These are phyloP conservation scores for Pogonus chalceus DNA, from an alignment of 1,140 invertebrate species.

Conservation along the genomic window DNA sequence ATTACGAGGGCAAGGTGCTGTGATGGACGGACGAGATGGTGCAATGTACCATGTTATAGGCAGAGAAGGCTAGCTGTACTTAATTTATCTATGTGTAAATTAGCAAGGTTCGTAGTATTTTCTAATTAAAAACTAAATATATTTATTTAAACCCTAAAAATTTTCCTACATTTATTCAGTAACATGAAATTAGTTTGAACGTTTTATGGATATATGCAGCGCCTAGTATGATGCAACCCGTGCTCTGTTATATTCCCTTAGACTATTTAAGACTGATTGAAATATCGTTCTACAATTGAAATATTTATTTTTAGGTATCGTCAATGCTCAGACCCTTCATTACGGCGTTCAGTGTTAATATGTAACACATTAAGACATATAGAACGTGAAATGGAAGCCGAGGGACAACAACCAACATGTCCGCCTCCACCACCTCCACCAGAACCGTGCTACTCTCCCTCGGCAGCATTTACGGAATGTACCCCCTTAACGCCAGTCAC, in stretches of 20 bases:
- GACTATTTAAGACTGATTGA: neutral
- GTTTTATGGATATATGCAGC: too few species aligned
- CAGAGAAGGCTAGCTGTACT: constrained; percentile 79
- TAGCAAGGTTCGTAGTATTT: constrained; percentile 56
- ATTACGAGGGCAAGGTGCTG: constrained; percentile 45
- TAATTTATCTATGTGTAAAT: constrained; percentile 86
- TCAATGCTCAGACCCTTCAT: constrained; percentile 77
- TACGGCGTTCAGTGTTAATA: constrained; percentile 87
- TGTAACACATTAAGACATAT: constrained; percentile 87
- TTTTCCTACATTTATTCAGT: too few species aligned
- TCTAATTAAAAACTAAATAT: too few species aligned
- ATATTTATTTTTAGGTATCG: constrained; percentile 46
- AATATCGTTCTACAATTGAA: too few species aligned
- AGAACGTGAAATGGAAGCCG: constrained; percentile 81
- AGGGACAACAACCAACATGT: constrained; percentile 35
- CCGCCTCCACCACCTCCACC: constrained; percentile 23
- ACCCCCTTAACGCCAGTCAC: neutral
- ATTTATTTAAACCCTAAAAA: too few species aligned
- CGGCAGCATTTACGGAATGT: neutral
- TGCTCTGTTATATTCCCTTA: too few species aligned
- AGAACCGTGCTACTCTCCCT: constrained; percentile 27
- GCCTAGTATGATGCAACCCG: too few species aligned
- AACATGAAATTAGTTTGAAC: too few species aligned
- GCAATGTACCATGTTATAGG: constrained; percentile 66
- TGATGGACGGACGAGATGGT: constrained; percentile 66